These are phyloP conservation scores for Danaus melanippus DNA, from an alignment of 1,140 invertebrate species.

Conservation along the genomic window DNA sequence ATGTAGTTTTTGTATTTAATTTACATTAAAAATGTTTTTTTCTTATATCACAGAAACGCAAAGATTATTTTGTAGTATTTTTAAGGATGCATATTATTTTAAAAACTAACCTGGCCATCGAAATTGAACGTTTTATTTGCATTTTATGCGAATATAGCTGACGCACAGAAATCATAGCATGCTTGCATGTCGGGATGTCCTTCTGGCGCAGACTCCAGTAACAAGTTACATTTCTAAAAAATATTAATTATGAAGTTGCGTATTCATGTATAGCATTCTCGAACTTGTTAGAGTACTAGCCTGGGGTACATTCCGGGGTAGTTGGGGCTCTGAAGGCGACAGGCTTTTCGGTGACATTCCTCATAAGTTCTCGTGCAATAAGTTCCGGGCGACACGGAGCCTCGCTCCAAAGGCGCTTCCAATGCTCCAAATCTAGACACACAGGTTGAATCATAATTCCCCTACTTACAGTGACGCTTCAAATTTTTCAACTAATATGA, in stretches of 20 bases:
- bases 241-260: no score
- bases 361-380: constrained; percentile 91
- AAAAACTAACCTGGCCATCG: constrained; percentile 64
- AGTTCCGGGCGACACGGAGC: constrained; percentile 86
- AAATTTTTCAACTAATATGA: no score
- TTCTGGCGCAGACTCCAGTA: constrained; percentile 86
- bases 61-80: no score
- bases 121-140: constrained; percentile 78
- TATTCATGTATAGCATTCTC: no score
- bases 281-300: constrained; percentile 16
- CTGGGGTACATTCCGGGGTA: constrained; percentile 92
- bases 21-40: no score
- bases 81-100: not conserved
- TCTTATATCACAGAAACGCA: no score
- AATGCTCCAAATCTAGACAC: constrained; percentile 75
- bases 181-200: constrained; percentile 87
- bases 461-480: no score
- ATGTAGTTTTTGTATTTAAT: no score
- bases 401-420: constrained; percentile 81
- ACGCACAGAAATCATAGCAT: constrained; percentile 88
- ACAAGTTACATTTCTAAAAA: constrained; percentile 80
- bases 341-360: constrained; percentile 87
- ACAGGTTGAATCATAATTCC: no score
- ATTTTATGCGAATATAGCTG: constrained; percentile 81
- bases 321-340: constrained; percentile 88